Evolutionary conservation across 1,140 invertebrate genomes (phyloP).

Genomic region (Macrocentrus cingulum): DNA sequence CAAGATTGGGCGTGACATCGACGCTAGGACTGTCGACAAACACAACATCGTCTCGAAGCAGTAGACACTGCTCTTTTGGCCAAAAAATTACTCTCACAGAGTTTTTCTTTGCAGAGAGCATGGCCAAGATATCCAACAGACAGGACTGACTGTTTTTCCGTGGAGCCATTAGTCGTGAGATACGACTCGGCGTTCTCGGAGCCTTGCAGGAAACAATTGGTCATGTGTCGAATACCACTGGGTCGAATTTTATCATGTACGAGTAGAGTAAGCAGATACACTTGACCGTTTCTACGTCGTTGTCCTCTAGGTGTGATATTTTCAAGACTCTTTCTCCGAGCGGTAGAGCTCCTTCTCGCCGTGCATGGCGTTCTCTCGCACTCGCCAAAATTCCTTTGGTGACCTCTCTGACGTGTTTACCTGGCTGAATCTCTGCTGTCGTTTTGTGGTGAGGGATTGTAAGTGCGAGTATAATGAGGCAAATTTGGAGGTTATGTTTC

Average conservation of each 20-base stretch:
- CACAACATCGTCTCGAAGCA: slow-evolving; percentile 96
- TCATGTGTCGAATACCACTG: slow-evolving; percentile 98
- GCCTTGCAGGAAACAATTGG: slow-evolving; percentile 97
- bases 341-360: slow-evolving; percentile 89
- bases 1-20: slow-evolving; percentile 96
- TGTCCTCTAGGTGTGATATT: slow-evolving; percentile 38
- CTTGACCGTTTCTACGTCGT: slow-evolving; percentile 44
- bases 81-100: slow-evolving; percentile 89
- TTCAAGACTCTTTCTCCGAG: slow-evolving; percentile 68
- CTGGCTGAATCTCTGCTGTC: slow-evolving; percentile 73
- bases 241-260: slow-evolving; percentile 95
- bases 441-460: slow-evolving; percentile 37
- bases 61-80: slow-evolving; percentile 92
- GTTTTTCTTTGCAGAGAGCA: slow-evolving; percentile 87
- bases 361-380: slow-evolving; percentile 59
- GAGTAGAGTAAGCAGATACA: slow-evolving; percentile 77
- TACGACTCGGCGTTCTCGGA: slow-evolving; percentile 86
- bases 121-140: slow-evolving; percentile 91
- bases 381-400: slow-evolving; percentile 70
- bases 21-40: slow-evolving; percentile 98
- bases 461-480: too few species aligned
- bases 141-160: slow-evolving; percentile 80
- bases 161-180: slow-evolving; percentile 78
- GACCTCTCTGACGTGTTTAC: slow-evolving; percentile 69
- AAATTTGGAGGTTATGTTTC: too few species aligned